Percentiles rank a stretch among this genome's conserved stretches.
Conservation (phyloP, 2,888 invertebrate genomes). For the Caenorhabditis sinica region DNA sequence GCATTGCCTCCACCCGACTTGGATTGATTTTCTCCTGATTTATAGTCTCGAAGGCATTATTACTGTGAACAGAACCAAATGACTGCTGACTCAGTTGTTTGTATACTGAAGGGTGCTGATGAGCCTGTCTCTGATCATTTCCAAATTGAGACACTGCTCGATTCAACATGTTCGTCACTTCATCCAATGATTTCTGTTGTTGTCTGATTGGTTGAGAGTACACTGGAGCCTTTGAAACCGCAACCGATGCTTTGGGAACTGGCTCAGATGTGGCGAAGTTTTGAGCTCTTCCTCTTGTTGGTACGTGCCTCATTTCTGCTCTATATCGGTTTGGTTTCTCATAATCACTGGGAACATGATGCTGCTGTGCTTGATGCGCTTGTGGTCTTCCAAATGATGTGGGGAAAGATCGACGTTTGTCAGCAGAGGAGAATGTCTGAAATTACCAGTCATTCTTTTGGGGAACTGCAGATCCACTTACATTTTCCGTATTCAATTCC, state of each 20-base stretch:
- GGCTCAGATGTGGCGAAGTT: constrained; percentile 43
- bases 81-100: constrained; percentile 61
- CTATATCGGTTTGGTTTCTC: constrained; percentile 61
- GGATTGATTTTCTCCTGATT: constrained; percentile 81
- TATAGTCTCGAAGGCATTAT: constrained; percentile 74
- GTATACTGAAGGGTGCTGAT: constrained; percentile 54
- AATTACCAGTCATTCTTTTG: background rate
- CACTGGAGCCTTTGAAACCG: constrained; percentile 38
- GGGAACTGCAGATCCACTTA: constrained; percentile 6
- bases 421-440: constrained; percentile 61
- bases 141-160: constrained; percentile 73
- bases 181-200: constrained; percentile 70
- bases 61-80: constrained; percentile 45
- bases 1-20: constrained; percentile 81
- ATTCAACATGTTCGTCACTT: constrained; percentile 76
- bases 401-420: constrained; percentile 77
- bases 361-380: constrained; percentile 42
- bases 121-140: constrained; percentile 45
- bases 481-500: constrained; percentile 80
- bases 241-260: constrained; percentile 26
- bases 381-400: constrained; percentile 61
- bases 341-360: constrained; percentile 52
- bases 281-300: constrained; percentile 58
- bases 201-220: constrained; percentile 44
- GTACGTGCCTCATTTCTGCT: constrained; percentile 55